phyloP scores from a whole-genome alignment of 2,888 invertebrate genomes.

The Rhingia rostrata region DNA sequence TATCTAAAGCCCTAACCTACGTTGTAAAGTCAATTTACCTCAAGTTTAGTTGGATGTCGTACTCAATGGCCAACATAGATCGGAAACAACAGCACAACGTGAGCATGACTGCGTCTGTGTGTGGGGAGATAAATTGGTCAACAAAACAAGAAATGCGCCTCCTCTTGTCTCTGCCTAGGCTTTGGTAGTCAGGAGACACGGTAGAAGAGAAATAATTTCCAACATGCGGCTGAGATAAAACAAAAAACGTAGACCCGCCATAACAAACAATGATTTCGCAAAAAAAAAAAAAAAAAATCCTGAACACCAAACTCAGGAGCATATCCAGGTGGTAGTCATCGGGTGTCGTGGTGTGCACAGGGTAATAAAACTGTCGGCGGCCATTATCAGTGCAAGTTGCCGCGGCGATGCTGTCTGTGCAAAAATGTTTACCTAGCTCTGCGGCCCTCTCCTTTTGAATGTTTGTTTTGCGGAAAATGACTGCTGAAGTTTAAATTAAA shows the following conservation, averaged over 20 bases:
- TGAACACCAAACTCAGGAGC: background rate
- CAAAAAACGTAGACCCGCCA: slow-evolving; percentile 40
- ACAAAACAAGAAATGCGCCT: slow-evolving; percentile 1
- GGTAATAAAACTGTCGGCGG: slow-evolving; percentile 60
- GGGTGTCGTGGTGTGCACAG: slow-evolving; percentile 33
- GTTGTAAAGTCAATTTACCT: slow-evolving; percentile 43
- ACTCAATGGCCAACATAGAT: slow-evolving; percentile 50
- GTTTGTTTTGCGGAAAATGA: no score
- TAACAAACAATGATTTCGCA: background rate
- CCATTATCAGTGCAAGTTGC: slow-evolving; percentile 38
- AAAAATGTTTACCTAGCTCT: background rate
- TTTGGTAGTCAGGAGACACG: slow-evolving; percentile 26
- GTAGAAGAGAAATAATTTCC: slow-evolving; percentile 24
- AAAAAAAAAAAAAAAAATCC: slow-evolving; percentile 12
- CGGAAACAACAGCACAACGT: background rate
- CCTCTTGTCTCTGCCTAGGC: slow-evolving; percentile 12
- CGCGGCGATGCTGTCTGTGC: background rate
- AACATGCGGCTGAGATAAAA: slow-evolving; percentile 49
- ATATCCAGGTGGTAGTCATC: slow-evolving; percentile 48
- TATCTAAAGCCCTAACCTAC: background rate
- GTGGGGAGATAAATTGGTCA: background rate
- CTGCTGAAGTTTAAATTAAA: background rate
- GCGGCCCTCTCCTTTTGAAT: background rate
- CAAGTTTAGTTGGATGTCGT: slow-evolving; percentile 37
- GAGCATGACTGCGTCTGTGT: background rate